phyloP scores from a whole-genome alignment of 2,888 invertebrate species.

The Lymantria dispar region DNA sequence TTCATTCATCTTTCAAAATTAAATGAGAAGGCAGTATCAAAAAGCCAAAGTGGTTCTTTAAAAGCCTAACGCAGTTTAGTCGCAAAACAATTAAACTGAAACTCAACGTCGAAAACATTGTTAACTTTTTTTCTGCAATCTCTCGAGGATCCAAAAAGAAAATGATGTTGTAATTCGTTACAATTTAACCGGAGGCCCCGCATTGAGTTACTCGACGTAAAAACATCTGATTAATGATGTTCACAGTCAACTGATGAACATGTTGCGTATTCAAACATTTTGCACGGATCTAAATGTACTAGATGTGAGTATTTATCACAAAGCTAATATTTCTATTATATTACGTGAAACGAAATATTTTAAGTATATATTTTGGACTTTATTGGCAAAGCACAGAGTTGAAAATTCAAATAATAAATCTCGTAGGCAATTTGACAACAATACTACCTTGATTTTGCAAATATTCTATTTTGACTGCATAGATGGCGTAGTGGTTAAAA shows the following conservation, averaged over 20 bases:
- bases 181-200: slow-evolving; percentile 32
- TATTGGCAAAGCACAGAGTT: too few species aligned
- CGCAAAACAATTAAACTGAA: slow-evolving; percentile 12
- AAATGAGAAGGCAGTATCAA: background rate
- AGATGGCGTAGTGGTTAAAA: too few species aligned
- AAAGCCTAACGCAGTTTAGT: slow-evolving; percentile 3
- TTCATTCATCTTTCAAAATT: background rate
- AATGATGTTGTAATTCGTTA: slow-evolving; percentile 33
- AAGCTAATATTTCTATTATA: background rate
- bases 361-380: too few species aligned
- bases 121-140: slow-evolving; percentile 17
- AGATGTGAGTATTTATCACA: slow-evolving; percentile 8
- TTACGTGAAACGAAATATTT: background rate
- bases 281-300: slow-evolving; percentile 12
- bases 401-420: too few species aligned
- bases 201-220: slow-evolving; percentile 36
- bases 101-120: slow-evolving; percentile 11
- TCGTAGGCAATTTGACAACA: too few species aligned
- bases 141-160: slow-evolving; percentile 27
- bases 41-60: slow-evolving; percentile 2
- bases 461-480: too few species aligned
- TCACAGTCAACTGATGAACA: slow-evolving; percentile 42
- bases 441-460: too few species aligned
- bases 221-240: slow-evolving; percentile 61
- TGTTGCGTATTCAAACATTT: slow-evolving; percentile 41